Percentiles rank a stretch among this genome's conserved stretches.
These are phyloP conservation scores for Brevimyrus niger DNA, from an alignment of 2,113 vertebrate species.

Conservation along the genomic window DNA sequence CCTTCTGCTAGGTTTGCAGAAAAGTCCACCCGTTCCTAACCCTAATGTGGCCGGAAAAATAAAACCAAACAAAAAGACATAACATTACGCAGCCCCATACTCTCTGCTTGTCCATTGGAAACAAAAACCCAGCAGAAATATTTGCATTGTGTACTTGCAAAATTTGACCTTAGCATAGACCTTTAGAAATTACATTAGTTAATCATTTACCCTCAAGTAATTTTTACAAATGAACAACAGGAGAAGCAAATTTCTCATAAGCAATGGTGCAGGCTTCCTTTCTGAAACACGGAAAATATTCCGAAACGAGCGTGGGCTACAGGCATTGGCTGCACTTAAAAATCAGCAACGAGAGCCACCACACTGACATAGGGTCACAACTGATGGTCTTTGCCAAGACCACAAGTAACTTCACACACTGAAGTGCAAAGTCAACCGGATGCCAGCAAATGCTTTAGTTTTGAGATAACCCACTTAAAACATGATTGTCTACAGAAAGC, in stretches of 20 bases:
- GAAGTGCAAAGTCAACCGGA: neutral
- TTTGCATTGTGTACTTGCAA: neutral
- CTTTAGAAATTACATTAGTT: neutral
- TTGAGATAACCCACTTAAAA: neutral
- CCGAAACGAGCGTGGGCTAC: neutral
- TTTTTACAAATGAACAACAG: neutral
- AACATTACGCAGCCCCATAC: neutral
- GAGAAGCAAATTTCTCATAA: neutral
- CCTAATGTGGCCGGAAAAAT: neutral
- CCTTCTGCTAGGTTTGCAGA: neutral
- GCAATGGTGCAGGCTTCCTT: neutral
- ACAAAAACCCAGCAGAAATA: neutral
- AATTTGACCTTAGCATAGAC: neutral
- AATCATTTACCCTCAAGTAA: neutral
- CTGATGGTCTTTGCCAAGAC: neutral
- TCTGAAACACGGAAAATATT: neutral
- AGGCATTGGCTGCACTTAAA: neutral
- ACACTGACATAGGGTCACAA: neutral
- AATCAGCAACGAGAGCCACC: neutral
- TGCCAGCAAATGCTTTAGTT: neutral
- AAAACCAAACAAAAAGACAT: neutral
- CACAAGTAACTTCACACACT: neutral
- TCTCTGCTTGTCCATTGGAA: neutral
- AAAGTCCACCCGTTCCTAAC: neutral
- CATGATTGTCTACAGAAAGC: neutral